Base-by-base conservation (phyloP, 2,797 vertebrate genomes). In the Pangasius sanitwongsei region DNA sequence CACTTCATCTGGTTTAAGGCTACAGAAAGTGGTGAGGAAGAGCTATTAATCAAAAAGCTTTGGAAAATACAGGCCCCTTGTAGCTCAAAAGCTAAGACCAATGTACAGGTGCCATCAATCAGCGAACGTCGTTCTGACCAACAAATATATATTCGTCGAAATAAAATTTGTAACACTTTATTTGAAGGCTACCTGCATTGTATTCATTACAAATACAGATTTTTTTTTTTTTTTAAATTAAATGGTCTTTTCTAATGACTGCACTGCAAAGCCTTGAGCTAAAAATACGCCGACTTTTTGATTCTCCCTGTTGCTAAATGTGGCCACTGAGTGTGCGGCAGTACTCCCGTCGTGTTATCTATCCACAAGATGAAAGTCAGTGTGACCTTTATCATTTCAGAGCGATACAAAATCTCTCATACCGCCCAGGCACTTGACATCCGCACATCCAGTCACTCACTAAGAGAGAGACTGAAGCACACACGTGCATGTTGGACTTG, bases 321-420 rank as follows among this genome's bases (percentile, higher is more conserved):
- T 59, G 25, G 15, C 34, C 41, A 23, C 12, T 20, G 50, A 57
- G 61, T 50, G 50, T 34, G 65, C 8, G 20, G 72, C 34, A 55
- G 87, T 53, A 6, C 84, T 63, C 81, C 81, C 59, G 4, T 75
- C 3, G 23, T 34, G 48, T n/a, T 86, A 23, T 65, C 75, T 57
- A 53, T 11, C 25, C 59, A 63, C 13, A 8, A 69, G 90, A 83
- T 91, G 84, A 89, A 89, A 75, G 83, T 59, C 70, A 48, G 7
- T 1, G 16, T 89, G 90, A 91, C 88, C 88, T 89, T 91, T 89
- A n/a, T 84, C 37, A 37, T 53, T 48, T 85, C 63, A 67, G 82
- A 34, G 16, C 4, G 1, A 69, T 75, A 77, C 9, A 81, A 18
- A 41, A 20, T 34, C 86, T 44, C 25, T 41, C 80, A 65, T 23